Percentiles rank a stretch among this genome's conserved stretches.
Conservation (phyloP, 1,140 invertebrate genomes). For the Stegodyphus dumicola region DNA sequence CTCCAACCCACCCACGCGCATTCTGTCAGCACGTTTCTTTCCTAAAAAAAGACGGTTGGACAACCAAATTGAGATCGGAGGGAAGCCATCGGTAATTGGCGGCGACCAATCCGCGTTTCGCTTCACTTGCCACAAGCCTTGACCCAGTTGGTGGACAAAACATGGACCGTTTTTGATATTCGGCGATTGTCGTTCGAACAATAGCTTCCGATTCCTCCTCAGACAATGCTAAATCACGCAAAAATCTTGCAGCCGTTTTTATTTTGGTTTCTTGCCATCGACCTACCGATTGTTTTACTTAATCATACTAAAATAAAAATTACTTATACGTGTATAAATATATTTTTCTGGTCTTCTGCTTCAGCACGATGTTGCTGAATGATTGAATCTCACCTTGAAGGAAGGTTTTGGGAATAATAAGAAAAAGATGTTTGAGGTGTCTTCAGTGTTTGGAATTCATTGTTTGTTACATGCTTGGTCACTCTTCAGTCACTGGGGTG, state of each 20-base stretch:
- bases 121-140: constrained; percentile 34
- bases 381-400: too few relatives aligned
- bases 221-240: not conserved
- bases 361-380: too few relatives aligned
- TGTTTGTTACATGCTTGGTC: too few relatives aligned
- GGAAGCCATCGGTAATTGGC: constrained; percentile 5
- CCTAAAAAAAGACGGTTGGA: not conserved
- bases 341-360: too few relatives aligned
- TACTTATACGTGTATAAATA: too few relatives aligned
- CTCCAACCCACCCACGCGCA: not conserved
- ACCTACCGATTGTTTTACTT: not conserved
- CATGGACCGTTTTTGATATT: constrained; percentile 12
- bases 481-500: too few relatives aligned
- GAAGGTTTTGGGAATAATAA: too few relatives aligned
- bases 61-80: not conserved
- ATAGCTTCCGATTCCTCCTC: not conserved
- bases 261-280: not conserved
- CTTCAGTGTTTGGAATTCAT: too few relatives aligned
- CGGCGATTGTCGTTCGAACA: constrained; percentile 21
- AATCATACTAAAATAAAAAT: too few relatives aligned
- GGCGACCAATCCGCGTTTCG: not conserved
- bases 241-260: not conserved
- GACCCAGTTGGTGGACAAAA: constrained; percentile 29
- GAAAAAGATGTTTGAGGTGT: too few relatives aligned
- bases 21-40: not conserved